These are phyloP conservation scores for Lampris megalopsis DNA, from an alignment of 2,113 vertebrate genomes.

Conservation along the genomic window DNA sequence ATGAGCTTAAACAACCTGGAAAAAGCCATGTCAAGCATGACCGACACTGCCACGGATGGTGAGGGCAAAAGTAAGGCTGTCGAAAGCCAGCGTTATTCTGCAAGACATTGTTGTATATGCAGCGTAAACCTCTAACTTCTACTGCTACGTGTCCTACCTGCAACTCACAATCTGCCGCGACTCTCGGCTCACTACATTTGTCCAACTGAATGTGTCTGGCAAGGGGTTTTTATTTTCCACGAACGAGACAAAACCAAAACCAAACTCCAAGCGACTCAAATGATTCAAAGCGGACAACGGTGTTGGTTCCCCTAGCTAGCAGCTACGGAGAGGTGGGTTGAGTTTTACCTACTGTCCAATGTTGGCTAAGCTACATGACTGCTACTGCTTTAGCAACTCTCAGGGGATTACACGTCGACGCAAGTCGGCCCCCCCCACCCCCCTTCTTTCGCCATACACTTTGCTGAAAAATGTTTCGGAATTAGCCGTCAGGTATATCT, in stretches of 20 bases:
- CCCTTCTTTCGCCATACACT: conserved; percentile 12
- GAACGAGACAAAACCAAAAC: not conserved
- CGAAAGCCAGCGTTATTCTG: too few species aligned
- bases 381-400: conserved; percentile 11
- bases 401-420: conserved; percentile 41
- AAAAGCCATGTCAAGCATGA: too few species aligned
- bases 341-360: conserved; percentile 57
- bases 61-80: too few species aligned
- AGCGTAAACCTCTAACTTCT: too few species aligned
- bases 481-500: too few species aligned
- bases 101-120: not conserved
- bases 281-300: not conserved
- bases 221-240: not conserved
- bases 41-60: too few species aligned
- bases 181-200: not conserved
- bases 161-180: conserved; percentile 14
- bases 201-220: not conserved
- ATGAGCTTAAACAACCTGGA: too few species aligned
- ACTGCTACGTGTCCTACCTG: conserved; percentile 61
- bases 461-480: too few species aligned
- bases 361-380: conserved; percentile 20
- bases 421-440: not conserved
- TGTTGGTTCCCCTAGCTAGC: conserved; percentile 16
- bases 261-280: too few species aligned
- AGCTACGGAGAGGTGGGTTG: conserved; percentile 55